phyloP scores from a whole-genome alignment of 2,888 invertebrate genomes.

The Mylabris sibirica region DNA sequence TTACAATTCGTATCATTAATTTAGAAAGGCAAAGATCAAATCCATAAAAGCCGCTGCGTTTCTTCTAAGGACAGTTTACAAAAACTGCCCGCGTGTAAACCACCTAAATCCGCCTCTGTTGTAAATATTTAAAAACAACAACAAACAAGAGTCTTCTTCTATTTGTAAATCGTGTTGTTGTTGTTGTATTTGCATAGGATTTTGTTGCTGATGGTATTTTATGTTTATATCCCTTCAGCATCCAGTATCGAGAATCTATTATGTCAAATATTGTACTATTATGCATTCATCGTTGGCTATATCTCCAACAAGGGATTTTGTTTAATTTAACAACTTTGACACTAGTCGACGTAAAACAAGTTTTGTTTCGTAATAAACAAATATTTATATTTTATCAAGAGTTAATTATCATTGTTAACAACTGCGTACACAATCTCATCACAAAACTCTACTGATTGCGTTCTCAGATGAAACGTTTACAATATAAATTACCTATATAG shows the following conservation, averaged over 20 bases:
- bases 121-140: neutral
- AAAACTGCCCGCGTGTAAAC: too few relatives aligned
- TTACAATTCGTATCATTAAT: conserved; percentile 48
- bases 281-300: conserved; percentile 20
- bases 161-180: neutral
- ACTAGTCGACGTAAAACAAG: neutral
- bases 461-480: too few relatives aligned
- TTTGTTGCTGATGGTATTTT: neutral
- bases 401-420: neutral
- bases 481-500: too few relatives aligned
- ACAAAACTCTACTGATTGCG: neutral
- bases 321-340: conserved; percentile 54
- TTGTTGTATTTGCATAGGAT: neutral
- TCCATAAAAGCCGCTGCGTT: neutral
- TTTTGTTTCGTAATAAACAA: neutral
- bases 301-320: neutral
- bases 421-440: neutral
- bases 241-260: neutral
- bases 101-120: neutral
- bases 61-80: neutral
- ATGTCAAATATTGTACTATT: neutral
- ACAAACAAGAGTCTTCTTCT: neutral
- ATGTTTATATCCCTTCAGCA: neutral
- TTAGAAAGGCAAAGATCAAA: conserved; percentile 5
- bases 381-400: neutral